Conservation (phyloP, 2,888 invertebrate species). For the Linyphia triangularis region DNA sequence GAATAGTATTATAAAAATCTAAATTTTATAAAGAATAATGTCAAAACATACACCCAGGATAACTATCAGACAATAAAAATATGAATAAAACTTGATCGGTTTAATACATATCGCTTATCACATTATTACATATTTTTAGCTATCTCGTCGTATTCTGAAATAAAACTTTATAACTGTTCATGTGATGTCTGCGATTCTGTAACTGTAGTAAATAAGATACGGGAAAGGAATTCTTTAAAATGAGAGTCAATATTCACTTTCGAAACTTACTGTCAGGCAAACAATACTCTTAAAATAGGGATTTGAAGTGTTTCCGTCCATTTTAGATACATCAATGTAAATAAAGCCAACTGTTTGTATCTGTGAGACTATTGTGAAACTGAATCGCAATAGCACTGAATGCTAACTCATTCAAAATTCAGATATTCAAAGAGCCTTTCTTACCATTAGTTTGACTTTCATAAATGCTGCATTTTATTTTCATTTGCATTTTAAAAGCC, state of each 20-base stretch:
- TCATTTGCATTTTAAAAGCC: not conserved
- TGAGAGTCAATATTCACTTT: slow-evolving; percentile 27
- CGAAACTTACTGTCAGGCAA: slow-evolving; percentile 19
- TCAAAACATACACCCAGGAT: no score
- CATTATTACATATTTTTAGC: no score
- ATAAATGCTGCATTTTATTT: not conserved
- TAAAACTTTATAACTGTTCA: no score
- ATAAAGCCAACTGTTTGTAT: slow-evolving; percentile 34
- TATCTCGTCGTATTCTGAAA: no score
- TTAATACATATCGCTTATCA: no score
- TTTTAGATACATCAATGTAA: slow-evolving; percentile 58
- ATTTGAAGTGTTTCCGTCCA: slow-evolving; percentile 30
- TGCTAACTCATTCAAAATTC: slow-evolving; percentile 5
- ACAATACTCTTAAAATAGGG: slow-evolving; percentile 18
- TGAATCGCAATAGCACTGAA: slow-evolving; percentile 20
- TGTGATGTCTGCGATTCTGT: no score
- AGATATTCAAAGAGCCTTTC: not conserved
- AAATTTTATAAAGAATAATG: no score
- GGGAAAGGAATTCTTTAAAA: slow-evolving; percentile 10
- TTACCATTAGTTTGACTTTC: not conserved
- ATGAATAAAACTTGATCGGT: no score
- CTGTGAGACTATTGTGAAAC: slow-evolving; percentile 17
- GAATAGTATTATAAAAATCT: no score
- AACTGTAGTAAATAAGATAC: no score
- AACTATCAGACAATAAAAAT: no score